Evolutionary conservation across 2,888 invertebrate species (phyloP), one percentile per base, ranked within the genome.

Genomic region (Hypselothyrea guttata): DNA sequence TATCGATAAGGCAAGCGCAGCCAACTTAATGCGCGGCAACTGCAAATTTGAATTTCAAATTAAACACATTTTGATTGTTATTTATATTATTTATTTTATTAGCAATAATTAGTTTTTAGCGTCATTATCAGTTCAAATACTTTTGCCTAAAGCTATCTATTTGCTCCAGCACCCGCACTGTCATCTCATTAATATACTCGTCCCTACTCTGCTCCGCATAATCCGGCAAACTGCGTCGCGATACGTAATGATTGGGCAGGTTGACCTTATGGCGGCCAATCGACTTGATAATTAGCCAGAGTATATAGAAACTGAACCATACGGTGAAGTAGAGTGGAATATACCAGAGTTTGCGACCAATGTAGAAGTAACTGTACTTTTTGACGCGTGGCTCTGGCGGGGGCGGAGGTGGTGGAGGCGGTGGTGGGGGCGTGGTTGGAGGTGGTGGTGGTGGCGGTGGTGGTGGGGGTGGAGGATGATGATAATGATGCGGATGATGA

Each of bases 341-440:
- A 83, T 94, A 94, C 93, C 94, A 94, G 1, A 94, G 89, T 73
- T 94, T 94, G 57, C 93, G 91, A 0, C 94, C 94, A 63, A 94
- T 91, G 79, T 93, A 93, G 77, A 94, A 94, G 87, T 94, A 94
- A 72, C 93, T 93, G 88, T 93, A 93, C 72, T 91, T 91, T 66
- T 91, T 92, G 9, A 92, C 92, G 70, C 92, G 88, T 1, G 89
- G 87, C 53, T 89, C 87, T 45, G 87, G 86, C 1, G 78, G 78
- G 0, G 77, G 82, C 8, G 71, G 86, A 1, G 74, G 63, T 0
- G 89, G 68, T 61, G 82, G 71, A 48, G 83, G 61, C 9, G 85
- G 76, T 3, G 84, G 71, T 31, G 77, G 71, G 52, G 82, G 70
- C 46, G 86, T 59, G 12, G 84, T 69, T 0, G 82, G 75, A 0